Evolutionary conservation across 92 coral and sea anemone species (phyloP), one percentile per base, ranked within the genome.

Genomic region (Actinernus sp.): DNA sequence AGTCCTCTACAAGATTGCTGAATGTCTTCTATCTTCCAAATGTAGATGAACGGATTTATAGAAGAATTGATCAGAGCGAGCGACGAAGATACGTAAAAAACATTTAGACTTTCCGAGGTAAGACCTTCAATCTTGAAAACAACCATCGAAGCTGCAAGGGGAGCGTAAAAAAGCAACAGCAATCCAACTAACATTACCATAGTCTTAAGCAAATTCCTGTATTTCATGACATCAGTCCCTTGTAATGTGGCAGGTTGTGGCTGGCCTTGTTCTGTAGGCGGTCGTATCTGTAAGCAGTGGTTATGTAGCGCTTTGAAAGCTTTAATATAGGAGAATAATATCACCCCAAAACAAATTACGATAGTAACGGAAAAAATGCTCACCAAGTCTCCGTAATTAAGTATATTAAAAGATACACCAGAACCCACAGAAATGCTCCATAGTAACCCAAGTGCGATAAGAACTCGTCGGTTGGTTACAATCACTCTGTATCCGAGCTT

Each of bases 1-100:
- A 45, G 52, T 4, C 19, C 5, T 4, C 10, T 9, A 45, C 52
- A 45, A 4, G 52, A 12, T 4, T 17, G 52, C 19, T 23, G 52
- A 45, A 45, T 18, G 22, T 45, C 52, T 18, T 45, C 17, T 4
- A 45, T 45, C 21, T 45, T 45, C 52, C 52, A 45, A 17, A 45
- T 45, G 19, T 45, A 45, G 8, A 45, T 45, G 5, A 17, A 7
- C 8, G 52, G 52, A 45, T 45, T 45, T 8, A 45, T 7, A 8
- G 52, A 45, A 6, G 52, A 45, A 45, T 45, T 45, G 8, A 45
- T 23, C 21, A 45, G 19, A 23, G 52, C 52, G 10, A 45, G 21
- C 4, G 52, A 9, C 5, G 52, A 45, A 6, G 52, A 7, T 6
- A 18, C 19, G 52, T 45, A 45, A 45, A 45, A 45, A 6, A 45